Evolutionary conservation across 2,797 vertebrate genomes (phyloP), one percentile per base, ranked within the genome.

Genomic region (Microcaecilia unicolor): DNA sequence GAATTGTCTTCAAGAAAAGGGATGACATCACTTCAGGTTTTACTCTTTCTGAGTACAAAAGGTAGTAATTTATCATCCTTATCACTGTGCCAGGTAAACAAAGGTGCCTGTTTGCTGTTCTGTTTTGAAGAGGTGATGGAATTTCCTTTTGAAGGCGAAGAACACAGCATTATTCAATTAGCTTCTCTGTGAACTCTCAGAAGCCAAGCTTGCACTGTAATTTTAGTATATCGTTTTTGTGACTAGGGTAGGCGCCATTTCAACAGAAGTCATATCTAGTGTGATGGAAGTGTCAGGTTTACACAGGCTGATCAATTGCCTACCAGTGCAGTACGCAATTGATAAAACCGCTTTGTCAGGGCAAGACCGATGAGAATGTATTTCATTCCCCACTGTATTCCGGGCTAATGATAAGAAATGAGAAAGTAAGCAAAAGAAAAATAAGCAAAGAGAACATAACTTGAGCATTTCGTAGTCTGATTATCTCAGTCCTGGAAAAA

Each of bases 21-120:
- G 33, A 25, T 27, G 37, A 18, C 32, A 44, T 22, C 29, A 37
- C 23, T 52, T 47, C 32, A 34, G 5, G 49, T 61, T 50, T 56
- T 48, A 41, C 43, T 55, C 33, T n/a, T n/a, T 32, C 37, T 22
- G 11, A 39, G 46, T 22, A 34, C 41, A 60, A 43, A 21, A 21
- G 19, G 2, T 0, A 44, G 31, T 36, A 32, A 61, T 71, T 57
- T 55, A 37, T 61, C 50, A 49, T 54, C 34, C 46, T 70, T 38
- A 42, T 39, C 45, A 36, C 3, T n/a, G 25, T 54, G 62, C 25
- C 56, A 54, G 32, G 21, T 19, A 30, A 40, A 46, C 34, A 43
- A 15, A 62, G 33, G 21, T 28, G 18, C 12, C 9, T 13, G 10
- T 39, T 61, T 52, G 36, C 28, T 37, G 30, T 16, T 2, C n/a